A percentile compares a stretch with the other conserved stretches of the same genome.
These are phyloP conservation scores for Zaprionus taronus DNA, from an alignment of 1,140 invertebrate genomes.

Conservation along the genomic window DNA sequence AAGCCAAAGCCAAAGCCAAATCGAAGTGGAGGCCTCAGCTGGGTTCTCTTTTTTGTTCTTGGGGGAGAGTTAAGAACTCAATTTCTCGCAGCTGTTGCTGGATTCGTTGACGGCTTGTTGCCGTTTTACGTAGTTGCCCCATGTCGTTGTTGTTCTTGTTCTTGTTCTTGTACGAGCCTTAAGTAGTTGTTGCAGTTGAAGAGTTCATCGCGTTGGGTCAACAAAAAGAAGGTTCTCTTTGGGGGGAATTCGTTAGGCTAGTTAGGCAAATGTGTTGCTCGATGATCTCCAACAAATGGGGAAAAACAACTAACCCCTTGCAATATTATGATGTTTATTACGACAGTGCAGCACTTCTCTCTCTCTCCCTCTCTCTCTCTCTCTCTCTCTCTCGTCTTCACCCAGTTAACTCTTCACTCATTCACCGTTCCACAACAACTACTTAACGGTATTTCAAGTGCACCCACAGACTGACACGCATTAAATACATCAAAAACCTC, in stretches of 20 bases:
- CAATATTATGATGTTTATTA: not conserved
- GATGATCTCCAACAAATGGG: not conserved
- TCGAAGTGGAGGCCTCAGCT: not conserved
- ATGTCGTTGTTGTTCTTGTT: conserved; percentile 23
- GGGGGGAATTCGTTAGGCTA: not conserved
- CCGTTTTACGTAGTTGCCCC: not conserved
- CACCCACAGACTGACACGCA: conserved; percentile 35
- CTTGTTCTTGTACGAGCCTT: conserved; percentile 1
- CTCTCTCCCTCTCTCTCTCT: too few species aligned
- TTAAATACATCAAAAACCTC: conserved; percentile 17
- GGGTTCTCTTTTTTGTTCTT: conserved; percentile 3
- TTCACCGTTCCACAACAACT: conserved; percentile 24
- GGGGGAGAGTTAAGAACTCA: conserved; percentile 63
- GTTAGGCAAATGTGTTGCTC: not conserved
- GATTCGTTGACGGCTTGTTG: conserved; percentile 40
- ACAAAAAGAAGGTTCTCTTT: conserved; percentile 44
- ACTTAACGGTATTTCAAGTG: conserved; percentile 44
- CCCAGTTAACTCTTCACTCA: conserved; percentile 9
- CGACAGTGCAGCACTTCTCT: not conserved
- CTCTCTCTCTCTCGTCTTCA: not conserved
- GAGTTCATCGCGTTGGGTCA: conserved; percentile 61
- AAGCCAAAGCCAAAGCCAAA: conserved; percentile 36
- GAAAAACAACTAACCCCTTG: not conserved
- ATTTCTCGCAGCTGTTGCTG: conserved; percentile 56
- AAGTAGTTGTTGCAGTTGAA: conserved; percentile 59